Evolutionary conservation across 2,113 vertebrate genomes (phyloP).

Genomic region (Martes martes): DNA sequence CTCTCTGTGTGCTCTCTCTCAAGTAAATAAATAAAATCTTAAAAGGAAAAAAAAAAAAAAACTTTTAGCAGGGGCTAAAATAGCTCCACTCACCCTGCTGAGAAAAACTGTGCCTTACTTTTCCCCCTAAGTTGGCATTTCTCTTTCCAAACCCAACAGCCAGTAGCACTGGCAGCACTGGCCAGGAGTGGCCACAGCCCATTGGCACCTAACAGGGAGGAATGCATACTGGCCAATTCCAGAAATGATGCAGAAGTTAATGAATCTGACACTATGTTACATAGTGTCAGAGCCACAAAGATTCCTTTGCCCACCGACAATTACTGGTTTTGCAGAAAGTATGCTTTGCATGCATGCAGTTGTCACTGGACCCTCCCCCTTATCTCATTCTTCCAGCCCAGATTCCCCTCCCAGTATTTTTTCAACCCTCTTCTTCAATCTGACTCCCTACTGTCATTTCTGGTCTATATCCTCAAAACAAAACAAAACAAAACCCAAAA

Average conservation of each 20-base stretch:
- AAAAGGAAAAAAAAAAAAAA: too few relatives aligned
- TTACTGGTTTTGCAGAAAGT: background rate
- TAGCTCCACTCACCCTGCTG: background rate
- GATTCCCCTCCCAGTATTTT: background rate
- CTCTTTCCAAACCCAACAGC: background rate
- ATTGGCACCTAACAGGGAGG: background rate
- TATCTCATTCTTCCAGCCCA: background rate
- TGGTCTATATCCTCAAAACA: background rate
- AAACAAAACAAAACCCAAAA: background rate
- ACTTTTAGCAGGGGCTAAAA: background rate
- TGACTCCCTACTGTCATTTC: constrained; percentile 2
- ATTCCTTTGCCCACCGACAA: background rate
- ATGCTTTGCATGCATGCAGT: background rate
- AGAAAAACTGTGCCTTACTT: background rate
- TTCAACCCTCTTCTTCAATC: background rate
- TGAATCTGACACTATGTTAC: background rate
- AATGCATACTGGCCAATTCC: background rate
- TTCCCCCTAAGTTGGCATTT: background rate
- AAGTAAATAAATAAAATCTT: too few relatives aligned
- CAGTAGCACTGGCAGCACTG: background rate
- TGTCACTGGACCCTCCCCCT: background rate
- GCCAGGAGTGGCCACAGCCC: background rate
- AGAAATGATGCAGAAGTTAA: background rate
- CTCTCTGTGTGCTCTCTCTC: too few relatives aligned
- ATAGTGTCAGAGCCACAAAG: background rate